Evolutionary conservation across 2,888 invertebrate genomes (phyloP).

Genomic region (Argyresthia goedartella): DNA sequence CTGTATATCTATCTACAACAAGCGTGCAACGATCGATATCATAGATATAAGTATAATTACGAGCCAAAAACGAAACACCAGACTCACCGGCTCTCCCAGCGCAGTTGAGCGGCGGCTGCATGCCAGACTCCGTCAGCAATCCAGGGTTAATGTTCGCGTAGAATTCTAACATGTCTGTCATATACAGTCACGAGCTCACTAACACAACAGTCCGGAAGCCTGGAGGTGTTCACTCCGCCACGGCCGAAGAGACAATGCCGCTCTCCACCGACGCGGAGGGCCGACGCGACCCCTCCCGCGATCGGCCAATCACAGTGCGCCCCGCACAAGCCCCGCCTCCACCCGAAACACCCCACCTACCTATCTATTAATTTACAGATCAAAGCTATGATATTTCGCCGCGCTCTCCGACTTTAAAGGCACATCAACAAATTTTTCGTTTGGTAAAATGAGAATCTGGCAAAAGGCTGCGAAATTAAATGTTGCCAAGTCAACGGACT

Average conservation of each 20-base stretch:
- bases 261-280: slow-evolving; percentile 12
- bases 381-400: slow-evolving; percentile 48
- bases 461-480: background rate
- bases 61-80: no score
- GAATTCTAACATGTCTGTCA: slow-evolving; percentile 76
- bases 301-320: slow-evolving; percentile 34
- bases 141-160: slow-evolving; percentile 74
- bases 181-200: slow-evolving; percentile 25
- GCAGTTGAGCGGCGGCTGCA: slow-evolving; percentile 72
- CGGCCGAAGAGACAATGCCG: slow-evolving; percentile 36
- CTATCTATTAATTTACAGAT: slow-evolving; percentile 50
- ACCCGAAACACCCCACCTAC: slow-evolving; percentile 35
- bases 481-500: background rate
- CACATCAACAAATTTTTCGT: slow-evolving; percentile 31
- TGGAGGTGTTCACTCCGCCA: slow-evolving; percentile 27
- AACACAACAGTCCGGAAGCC: slow-evolving; percentile 13
- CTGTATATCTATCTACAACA: no score
- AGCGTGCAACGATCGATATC: no score
- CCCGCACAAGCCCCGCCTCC: slow-evolving; percentile 32
- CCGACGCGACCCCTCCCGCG: slow-evolving; percentile 19
- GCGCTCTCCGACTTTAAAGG: slow-evolving; percentile 31
- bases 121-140: slow-evolving; percentile 68
- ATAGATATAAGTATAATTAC: no score
- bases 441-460: slow-evolving; percentile 21
- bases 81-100: slow-evolving; percentile 75